Conservation (phyloP, 2,888 invertebrate genomes). For the Nomada lathburiana region DNA sequence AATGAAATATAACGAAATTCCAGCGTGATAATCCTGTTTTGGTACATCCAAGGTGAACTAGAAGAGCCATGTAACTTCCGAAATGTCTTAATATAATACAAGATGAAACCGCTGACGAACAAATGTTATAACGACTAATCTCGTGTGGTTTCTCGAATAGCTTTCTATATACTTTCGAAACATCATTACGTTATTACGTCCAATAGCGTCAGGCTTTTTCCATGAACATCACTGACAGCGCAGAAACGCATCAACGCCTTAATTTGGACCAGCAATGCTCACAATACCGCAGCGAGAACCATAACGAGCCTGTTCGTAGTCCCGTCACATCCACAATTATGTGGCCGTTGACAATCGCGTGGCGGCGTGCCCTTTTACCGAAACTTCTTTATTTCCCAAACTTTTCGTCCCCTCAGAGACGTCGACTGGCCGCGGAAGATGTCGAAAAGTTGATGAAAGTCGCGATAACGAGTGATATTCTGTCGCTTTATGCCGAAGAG, state of each 20-base stretch:
- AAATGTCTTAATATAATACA: too few species aligned
- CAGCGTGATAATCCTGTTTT: too few species aligned
- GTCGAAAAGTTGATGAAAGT: constrained; percentile 31
- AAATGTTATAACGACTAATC: not conserved
- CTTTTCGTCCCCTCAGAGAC: constrained; percentile 9
- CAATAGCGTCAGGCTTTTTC: not conserved
- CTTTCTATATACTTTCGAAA: too few species aligned
- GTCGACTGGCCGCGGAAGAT: not conserved
- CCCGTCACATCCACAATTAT: constrained; percentile 38
- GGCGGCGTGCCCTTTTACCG: constrained; percentile 1
- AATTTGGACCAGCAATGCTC: constrained; percentile 2
- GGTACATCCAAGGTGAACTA: too few species aligned
- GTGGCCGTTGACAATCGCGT: constrained; percentile 7
- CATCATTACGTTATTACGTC: not conserved
- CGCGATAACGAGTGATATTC: constrained; percentile 20
- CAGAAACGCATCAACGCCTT: not conserved
- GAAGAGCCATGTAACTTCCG: too few species aligned
- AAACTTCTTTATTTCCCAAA: constrained; percentile 41
- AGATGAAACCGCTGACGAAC: too few species aligned
- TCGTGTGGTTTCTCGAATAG: not conserved
- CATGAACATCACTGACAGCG: not conserved
- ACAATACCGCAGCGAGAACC: not conserved
- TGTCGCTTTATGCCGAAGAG: constrained; percentile 1
- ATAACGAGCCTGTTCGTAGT: constrained; percentile 14
- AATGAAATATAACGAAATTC: too few species aligned